Base-by-base conservation (phyloP, 2,888 invertebrate species). In the Cosmia trapezina region DNA sequence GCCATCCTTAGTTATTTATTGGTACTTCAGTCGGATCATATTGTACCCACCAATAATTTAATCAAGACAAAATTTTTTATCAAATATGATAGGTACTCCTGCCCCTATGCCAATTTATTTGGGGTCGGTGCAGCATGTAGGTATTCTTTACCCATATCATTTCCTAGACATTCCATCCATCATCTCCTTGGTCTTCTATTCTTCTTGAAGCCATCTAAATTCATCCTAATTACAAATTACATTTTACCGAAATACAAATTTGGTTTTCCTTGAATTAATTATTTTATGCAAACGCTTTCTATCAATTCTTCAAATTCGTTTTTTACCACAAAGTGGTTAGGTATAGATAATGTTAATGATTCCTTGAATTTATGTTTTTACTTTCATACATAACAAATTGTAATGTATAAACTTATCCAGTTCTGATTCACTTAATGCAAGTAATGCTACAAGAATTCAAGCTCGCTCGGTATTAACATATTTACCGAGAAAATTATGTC, bases 371-470 rank as follows among this genome's bases (percentile, higher is more conserved):
- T 19, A 8, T 69, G 19, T 62, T 57, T 63, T 62, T 81, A 62
- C 65, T 76, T 53, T 62, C 43, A 53, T 63, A 33, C 9, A 54
- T 53, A 66, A 76, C 28, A 62, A 78, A 62, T 75, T 81, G 37
- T 67, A 56, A 68, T 61, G 11, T 12, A 56, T 22, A 45, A 54
- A 62, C 56, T 56, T 62, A 66, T 19, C 33, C 56, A 54, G 66
- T 70, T 79, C 62, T 77, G 82, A 78, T 82, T 82, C 64, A 78
- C 53, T 65, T 57, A 62, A 56, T 61, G 53, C 53, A 54, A 64
- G 67, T 65, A 78, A 82, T 68, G 78, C 43, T 82, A 51, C 7
- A 82, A 71, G 47, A 77, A 71, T 70, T 54, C 57, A 83, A 65
- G 49, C 64, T 71, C 33, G 49, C 64, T 71, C 33, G 47, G 53